A percentile compares a stretch with the other conserved stretches of the same genome.
phyloP scores from a whole-genome alignment of 2,797 vertebrate species.

The Dallia pectoralis region DNA sequence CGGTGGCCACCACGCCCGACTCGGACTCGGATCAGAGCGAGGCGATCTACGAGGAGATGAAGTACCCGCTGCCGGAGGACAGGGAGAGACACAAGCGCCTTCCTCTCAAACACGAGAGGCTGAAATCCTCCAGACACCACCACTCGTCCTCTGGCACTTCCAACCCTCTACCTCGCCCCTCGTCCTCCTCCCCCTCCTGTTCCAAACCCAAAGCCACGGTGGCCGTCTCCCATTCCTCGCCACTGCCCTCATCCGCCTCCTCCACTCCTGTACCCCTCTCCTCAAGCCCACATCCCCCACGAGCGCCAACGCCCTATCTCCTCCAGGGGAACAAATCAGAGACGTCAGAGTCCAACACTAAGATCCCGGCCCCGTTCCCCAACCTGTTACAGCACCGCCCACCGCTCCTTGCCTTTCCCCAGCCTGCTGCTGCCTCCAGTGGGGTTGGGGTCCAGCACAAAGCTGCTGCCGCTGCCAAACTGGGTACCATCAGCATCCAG shows the following conservation, averaged over 20 bases:
- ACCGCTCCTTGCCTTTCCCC: slow-evolving; percentile 87
- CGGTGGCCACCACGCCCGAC: slow-evolving; percentile 76
- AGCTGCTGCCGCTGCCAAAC: slow-evolving; percentile 58
- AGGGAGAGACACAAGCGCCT: slow-evolving; percentile 67
- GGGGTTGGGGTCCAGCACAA: slow-evolving; percentile 79
- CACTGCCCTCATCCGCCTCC: slow-evolving; percentile 72
- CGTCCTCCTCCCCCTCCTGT: slow-evolving; percentile 66
- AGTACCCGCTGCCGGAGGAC: slow-evolving; percentile 83
- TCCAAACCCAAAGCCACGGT: slow-evolving; percentile 76
- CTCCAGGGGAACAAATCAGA: slow-evolving; percentile 74
- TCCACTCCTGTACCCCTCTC: slow-evolving; percentile 74
- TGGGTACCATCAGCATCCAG: slow-evolving; percentile 54
- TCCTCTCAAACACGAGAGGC: slow-evolving; percentile 70
- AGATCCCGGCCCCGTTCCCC: slow-evolving; percentile 90
- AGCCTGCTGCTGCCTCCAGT: slow-evolving; percentile 79
- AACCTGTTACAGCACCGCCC: slow-evolving; percentile 91
- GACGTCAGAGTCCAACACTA: slow-evolving; percentile 74
- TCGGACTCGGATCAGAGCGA: slow-evolving; percentile 91
- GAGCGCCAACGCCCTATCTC: slow-evolving; percentile 80
- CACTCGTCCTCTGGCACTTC: slow-evolving; percentile 62
- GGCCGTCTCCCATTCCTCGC: slow-evolving; percentile 77
- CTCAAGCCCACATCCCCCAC: slow-evolving; percentile 77
- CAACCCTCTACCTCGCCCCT: slow-evolving; percentile 68
- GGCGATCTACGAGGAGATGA: slow-evolving; percentile 95
- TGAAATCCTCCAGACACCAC: slow-evolving; percentile 73